Conservation (phyloP, 1,140 invertebrate species). For the Condylostylus longicornis region DNA sequence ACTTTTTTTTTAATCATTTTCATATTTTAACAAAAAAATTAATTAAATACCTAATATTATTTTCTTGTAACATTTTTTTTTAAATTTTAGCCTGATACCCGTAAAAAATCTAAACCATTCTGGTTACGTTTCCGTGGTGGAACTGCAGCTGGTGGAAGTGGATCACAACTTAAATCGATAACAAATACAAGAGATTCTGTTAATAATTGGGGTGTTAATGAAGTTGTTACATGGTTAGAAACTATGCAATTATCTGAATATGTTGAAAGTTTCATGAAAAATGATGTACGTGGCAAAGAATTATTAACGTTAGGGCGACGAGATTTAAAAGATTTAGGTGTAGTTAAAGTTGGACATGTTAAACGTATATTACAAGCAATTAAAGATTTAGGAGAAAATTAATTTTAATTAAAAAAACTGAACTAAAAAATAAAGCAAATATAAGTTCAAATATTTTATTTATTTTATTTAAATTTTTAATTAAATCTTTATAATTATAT, state of each 20-base stretch:
- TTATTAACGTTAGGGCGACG: constrained; percentile 69
- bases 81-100: constrained; percentile 36
- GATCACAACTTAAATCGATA: constrained; percentile 18
- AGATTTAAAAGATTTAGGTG: constrained; percentile 77
- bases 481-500: too few species aligned
- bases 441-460: too few species aligned
- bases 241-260: constrained; percentile 79
- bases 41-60: too few species aligned
- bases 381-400: constrained; percentile 50
- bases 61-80: constrained; percentile 5
- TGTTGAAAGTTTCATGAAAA: constrained; percentile 63
- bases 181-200: constrained; percentile 26
- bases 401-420: constrained; percentile 10
- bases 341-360: constrained; percentile 86
- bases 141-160: constrained; percentile 31
- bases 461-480: too few species aligned
- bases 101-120: constrained; percentile 28
- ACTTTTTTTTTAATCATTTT: too few species aligned
- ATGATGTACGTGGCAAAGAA: constrained; percentile 85
- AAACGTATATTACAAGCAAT: constrained; percentile 87
- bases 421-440: too few species aligned
- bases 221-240: constrained; percentile 73
- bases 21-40: constrained; percentile 1
- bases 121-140: constrained; percentile 38
- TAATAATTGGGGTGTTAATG: constrained; percentile 51